Evolutionary conservation across 2,888 invertebrate genomes (phyloP).

Genomic region (Coelopa pilipes): DNA sequence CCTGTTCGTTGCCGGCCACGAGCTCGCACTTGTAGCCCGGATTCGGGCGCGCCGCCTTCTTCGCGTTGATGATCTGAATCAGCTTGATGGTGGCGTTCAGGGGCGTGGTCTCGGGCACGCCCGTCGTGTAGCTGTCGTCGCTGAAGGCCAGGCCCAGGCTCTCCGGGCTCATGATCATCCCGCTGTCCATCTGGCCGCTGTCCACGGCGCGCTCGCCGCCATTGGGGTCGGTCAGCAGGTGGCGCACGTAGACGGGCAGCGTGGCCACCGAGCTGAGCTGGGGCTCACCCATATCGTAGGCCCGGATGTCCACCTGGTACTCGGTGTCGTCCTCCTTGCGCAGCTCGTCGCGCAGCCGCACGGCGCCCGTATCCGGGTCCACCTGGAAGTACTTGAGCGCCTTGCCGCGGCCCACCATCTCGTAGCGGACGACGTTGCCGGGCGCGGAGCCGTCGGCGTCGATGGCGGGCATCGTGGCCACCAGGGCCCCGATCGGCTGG

Average conservation of each 20-base stretch:
- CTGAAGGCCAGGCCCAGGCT: conserved; percentile 82
- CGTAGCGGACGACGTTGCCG: conserved; percentile 82
- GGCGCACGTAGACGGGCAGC: conserved; percentile 84
- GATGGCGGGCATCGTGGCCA: conserved; percentile 81
- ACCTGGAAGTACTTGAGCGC: conserved; percentile 88
- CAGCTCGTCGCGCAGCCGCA: conserved; percentile 84
- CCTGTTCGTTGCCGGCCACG: conserved; percentile 76
- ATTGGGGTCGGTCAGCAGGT: conserved; percentile 78
- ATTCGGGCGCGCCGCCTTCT: conserved; percentile 59
- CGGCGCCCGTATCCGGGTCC: conserved; percentile 83
- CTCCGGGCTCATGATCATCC: conserved; percentile 60
- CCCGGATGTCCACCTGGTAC: conserved; percentile 88
- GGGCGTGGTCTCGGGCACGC: conserved; percentile 76
- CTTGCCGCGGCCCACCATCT: conserved; percentile 83
- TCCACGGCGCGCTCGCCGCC: conserved; percentile 37
- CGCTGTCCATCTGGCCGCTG: conserved; percentile 50
- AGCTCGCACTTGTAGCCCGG: conserved; percentile 80
- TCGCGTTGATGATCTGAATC: conserved; percentile 66
- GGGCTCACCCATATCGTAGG: conserved; percentile 87
- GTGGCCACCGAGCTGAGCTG: conserved; percentile 84
- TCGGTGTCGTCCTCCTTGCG: conserved; percentile 88
- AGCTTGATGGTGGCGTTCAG: conserved; percentile 64
- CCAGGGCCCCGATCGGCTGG: conserved; percentile 81
- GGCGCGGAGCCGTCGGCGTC: conserved; percentile 89
- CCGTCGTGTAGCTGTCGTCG: conserved; percentile 85